Evolutionary conservation across 2,888 invertebrate genomes (phyloP).

Genomic region (Noctuana brunneofusca): DNA sequence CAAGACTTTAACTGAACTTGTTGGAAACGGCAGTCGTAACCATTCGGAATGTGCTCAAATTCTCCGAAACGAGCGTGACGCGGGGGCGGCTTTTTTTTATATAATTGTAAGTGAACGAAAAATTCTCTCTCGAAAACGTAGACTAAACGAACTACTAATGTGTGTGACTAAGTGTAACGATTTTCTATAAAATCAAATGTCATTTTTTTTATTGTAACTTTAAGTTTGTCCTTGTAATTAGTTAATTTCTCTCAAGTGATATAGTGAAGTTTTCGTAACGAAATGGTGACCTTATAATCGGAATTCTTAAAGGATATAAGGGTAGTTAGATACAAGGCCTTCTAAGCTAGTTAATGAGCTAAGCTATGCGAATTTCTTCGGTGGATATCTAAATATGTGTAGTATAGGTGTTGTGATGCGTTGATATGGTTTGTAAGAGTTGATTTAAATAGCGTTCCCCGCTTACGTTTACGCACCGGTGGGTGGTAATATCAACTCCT

Average conservation of each 20-base stretch:
- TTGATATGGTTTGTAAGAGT: slow-evolving; percentile 52
- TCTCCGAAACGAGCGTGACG: slow-evolving; percentile 3
- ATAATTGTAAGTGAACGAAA: slow-evolving; percentile 42
- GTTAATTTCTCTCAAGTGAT: slow-evolving; percentile 78
- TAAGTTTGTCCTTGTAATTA: slow-evolving; percentile 59
- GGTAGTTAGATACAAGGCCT: slow-evolving; percentile 79
- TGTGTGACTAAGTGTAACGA: slow-evolving; percentile 74
- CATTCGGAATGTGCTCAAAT: slow-evolving; percentile 30
- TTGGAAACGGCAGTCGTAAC: slow-evolving; percentile 16
- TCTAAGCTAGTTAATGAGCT: slow-evolving; percentile 70
- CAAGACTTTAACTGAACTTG: slow-evolving; percentile 63
- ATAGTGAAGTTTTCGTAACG: slow-evolving; percentile 73
- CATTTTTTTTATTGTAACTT: slow-evolving; percentile 54
- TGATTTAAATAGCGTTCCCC: slow-evolving; percentile 39
- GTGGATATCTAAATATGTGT: slow-evolving; percentile 50
- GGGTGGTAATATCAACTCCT: slow-evolving; percentile 44
- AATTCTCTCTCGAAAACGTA: slow-evolving; percentile 68
- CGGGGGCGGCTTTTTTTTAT: slow-evolving; percentile 38
- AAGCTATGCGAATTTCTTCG: slow-evolving; percentile 61
- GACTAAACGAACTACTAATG: slow-evolving; percentile 68
- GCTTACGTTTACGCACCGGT: slow-evolving; percentile 50
- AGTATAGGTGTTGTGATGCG: slow-evolving; percentile 65
- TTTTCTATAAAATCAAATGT: slow-evolving; percentile 72
- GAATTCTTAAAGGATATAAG: slow-evolving; percentile 79
- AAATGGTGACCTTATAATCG: slow-evolving; percentile 78